A percentile compares a stretch with the other conserved stretches of the same genome.
phyloP scores from a whole-genome alignment of 2,113 vertebrate genomes.

The Orthonyx spaldingii region DNA sequence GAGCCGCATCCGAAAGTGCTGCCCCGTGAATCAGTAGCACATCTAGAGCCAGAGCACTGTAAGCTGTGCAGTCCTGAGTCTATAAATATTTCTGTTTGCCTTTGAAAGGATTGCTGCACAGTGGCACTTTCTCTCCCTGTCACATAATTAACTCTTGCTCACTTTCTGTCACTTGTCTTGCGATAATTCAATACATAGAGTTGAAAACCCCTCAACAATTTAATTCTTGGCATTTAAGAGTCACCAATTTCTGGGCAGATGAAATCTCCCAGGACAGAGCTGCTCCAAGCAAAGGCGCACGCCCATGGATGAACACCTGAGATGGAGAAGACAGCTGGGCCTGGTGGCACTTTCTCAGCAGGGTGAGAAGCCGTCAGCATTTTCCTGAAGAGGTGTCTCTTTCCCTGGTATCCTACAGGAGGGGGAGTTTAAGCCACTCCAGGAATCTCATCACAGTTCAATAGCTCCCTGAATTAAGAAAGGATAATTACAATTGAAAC shows the following conservation, averaged over 20 bases:
- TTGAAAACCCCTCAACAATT: not conserved
- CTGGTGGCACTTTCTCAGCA: not conserved
- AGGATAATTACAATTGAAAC: not conserved
- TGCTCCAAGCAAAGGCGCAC: not conserved
- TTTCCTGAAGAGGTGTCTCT: not conserved
- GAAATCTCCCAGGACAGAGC: not conserved
- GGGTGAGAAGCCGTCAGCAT: not conserved
- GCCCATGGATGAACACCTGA: not conserved
- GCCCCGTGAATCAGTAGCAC: not conserved
- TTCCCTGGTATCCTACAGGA: not conserved
- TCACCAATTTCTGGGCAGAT: not conserved
- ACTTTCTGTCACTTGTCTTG: not conserved
- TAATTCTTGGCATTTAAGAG: not conserved
- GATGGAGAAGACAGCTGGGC: not conserved
- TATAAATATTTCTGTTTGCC: constrained; percentile 17
- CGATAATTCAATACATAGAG: not conserved
- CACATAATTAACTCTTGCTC: constrained; percentile 12
- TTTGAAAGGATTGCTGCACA: not conserved
- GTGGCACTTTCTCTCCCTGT: not conserved
- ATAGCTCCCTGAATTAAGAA: not conserved
- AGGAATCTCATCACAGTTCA: not conserved
- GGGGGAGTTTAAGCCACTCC: not conserved
- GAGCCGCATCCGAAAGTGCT: not conserved
- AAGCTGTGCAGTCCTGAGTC: not conserved
- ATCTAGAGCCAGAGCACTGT: not conserved